Evolutionary conservation across 2,113 vertebrate genomes (phyloP), one percentile per base, ranked within the genome.

Genomic region (Capricornis sumatraensis): DNA sequence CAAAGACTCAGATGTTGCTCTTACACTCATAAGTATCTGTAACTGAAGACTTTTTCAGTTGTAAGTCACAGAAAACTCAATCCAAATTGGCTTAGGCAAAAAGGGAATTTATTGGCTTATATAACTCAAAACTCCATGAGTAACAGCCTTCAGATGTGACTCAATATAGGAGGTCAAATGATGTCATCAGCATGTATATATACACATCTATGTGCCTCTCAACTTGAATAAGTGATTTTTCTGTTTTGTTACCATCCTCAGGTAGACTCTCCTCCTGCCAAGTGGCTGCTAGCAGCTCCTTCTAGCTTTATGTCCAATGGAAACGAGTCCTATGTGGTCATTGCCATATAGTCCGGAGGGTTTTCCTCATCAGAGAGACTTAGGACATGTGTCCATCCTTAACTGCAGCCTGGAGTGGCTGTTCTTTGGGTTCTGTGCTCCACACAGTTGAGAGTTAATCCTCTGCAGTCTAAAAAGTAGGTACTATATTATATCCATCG

Each of bases 71-170:
- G 53, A 92, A 91, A 98, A 76, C 57, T 15, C 83, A 94, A 36
- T 87, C 64, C 96, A 95, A 97, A 96, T 74, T 95, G 92, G 88
- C 85, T 92, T 53, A 85, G 89, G 60, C 91, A 52, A 94, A 97
- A 97, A 91, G 57, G 55, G 47, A 95, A 98, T 95, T 96, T 96
- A 88, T 96, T 96, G 79, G 33, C 85, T 96, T 88, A 71, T 95
- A 82, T 82, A 94, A 96, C 85, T 92, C 55, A 94, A 85, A 96
- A 78, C 28, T 96, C 74, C 67, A 47, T 96, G 93, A 95, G 94
- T 90, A 95, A 98, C 33, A 6, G 28, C 52, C 82, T 95, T 96
- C 53, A 95, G 93, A 97, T 96, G 96, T 92, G 85, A 55, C 50
- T 97, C 40, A 19, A 96, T 81, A 8, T 6, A 87, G 47, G 64